Base-by-base conservation (phyloP, 2,113 vertebrate species). In the Potamarius usumacintae region DNA sequence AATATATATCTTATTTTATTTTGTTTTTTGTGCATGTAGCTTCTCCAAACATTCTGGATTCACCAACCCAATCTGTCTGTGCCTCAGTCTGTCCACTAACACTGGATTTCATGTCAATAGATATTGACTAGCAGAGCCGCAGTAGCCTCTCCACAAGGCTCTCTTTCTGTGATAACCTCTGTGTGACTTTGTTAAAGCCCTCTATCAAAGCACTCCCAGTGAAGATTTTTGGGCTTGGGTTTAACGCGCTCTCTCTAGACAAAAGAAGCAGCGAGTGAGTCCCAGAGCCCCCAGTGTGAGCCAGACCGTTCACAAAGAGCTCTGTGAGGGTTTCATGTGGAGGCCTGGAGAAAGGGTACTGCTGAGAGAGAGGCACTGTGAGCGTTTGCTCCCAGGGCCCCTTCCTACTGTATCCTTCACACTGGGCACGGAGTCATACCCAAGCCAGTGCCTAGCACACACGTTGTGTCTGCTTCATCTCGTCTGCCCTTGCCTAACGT, bases 401-500 rank as follows among this genome's bases (percentile, higher is more conserved):
- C 92, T 82, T 62, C 89, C 80, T 90, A 88, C 92, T 90, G 92
- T 91, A 92, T 93, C 42, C 60, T 86, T 81, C 69, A 50, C 18
- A 91, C 92, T 92, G 90, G 92, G 92, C 92, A 92, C 92, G 87
- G 88, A 91, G 90, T 90, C 88, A 82, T 83, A 88, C 89, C 89
- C 80, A 84, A 88, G 88, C 80, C 67, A 86, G 88, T 91, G 89
- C 89, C 92, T 80, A 88, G 89, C 89, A 90, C 92, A 92, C 92
- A 60, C 91, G 91, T 89, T 90, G 90, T 88, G 91, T 79, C 81
- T 90, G 91, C 91, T 94, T 90, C 88, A 84, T 92, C 92, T 92
- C 91, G 91, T 86, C 90, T 89, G 90, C 92, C 86, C 92, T 92
- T 92, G 93, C 93, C 92, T 92, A 93, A 94, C 94, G 93, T 94